A percentile compares a stretch with the other conserved stretches of the same genome.
These are phyloP conservation scores for Babyrousa celebensis DNA, from an alignment of 2,797 vertebrate species.

Conservation along the genomic window DNA sequence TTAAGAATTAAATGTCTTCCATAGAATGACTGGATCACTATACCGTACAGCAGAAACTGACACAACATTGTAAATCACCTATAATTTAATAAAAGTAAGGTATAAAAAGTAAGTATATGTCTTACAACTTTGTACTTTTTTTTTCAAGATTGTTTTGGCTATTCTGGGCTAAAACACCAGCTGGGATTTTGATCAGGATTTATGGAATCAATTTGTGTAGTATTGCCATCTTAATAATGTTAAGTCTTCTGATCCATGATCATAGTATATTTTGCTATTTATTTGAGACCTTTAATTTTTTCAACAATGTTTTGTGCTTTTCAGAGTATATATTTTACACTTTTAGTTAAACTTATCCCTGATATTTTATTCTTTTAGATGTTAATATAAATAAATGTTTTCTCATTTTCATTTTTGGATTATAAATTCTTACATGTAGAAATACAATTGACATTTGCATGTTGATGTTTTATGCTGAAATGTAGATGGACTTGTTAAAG, in stretches of 20 bases:
- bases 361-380: background rate
- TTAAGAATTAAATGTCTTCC: background rate
- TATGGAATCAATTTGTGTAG: background rate
- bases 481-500: background rate
- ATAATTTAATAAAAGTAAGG: no score
- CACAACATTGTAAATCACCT: no score
- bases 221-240: background rate
- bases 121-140: background rate
- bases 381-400: background rate
- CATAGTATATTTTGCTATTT: background rate
- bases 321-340: background rate
- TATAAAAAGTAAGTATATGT: no score
- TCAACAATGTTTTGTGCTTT: background rate
- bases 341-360: background rate
- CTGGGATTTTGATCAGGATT: background rate
- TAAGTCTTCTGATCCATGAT: background rate
- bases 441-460: background rate
- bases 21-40: no score
- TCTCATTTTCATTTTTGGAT: background rate
- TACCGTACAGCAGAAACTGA: no score
- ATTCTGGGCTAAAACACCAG: background rate
- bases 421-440: background rate
- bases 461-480: background rate
- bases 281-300: background rate
- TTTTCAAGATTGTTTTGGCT: background rate